phyloP scores from a whole-genome alignment of 2,113 vertebrate genomes.

The Eleginops maclovinus region DNA sequence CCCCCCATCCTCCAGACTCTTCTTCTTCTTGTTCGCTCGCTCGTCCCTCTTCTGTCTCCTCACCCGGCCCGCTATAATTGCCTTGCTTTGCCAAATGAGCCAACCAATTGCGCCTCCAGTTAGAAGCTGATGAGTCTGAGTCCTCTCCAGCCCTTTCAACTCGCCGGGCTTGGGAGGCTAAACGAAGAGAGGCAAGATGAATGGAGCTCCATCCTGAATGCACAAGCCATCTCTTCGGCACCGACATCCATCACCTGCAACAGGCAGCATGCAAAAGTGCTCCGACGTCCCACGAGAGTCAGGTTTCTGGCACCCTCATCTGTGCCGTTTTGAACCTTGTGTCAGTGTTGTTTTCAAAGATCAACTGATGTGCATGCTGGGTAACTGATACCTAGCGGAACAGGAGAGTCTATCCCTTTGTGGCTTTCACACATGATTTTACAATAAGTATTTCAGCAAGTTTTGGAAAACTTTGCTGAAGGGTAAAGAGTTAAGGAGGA shows the following conservation, averaged over 20 bases:
- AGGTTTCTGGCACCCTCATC: conserved; percentile 29
- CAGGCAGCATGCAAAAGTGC: conserved; percentile 31
- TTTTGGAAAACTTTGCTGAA: conserved; percentile 19
- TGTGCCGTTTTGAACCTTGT: conserved; percentile 22
- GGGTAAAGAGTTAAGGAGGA: conserved; percentile 21
- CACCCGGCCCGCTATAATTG: conserved; percentile 71
- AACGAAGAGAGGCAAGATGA: conserved; percentile 46
- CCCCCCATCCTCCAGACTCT: conserved; percentile 31
- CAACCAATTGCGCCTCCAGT: conserved; percentile 62
- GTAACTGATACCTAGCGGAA: conserved; percentile 28
- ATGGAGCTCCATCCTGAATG: conserved; percentile 26
- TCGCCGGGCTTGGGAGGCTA: conserved; percentile 37
- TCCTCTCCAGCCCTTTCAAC: conserved; percentile 32
- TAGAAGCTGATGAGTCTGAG: conserved; percentile 60
- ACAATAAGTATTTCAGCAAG: conserved; percentile 17
- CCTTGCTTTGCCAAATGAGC: conserved; percentile 69
- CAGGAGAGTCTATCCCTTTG: neutral
- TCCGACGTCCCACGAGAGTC: conserved; percentile 18
- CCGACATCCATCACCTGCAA: conserved; percentile 34
- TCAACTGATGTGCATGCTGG: conserved; percentile 28
- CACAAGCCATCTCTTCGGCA: conserved; percentile 17
- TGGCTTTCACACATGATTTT: conserved; percentile 18
- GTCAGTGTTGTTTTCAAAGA: conserved; percentile 49
- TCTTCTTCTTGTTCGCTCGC: conserved; percentile 42
- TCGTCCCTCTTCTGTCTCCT: conserved; percentile 42